A percentile compares a stretch with the other conserved stretches of the same genome.
Conservation (phyloP, 2,797 vertebrate genomes). For the Remorina albescens region DNA sequence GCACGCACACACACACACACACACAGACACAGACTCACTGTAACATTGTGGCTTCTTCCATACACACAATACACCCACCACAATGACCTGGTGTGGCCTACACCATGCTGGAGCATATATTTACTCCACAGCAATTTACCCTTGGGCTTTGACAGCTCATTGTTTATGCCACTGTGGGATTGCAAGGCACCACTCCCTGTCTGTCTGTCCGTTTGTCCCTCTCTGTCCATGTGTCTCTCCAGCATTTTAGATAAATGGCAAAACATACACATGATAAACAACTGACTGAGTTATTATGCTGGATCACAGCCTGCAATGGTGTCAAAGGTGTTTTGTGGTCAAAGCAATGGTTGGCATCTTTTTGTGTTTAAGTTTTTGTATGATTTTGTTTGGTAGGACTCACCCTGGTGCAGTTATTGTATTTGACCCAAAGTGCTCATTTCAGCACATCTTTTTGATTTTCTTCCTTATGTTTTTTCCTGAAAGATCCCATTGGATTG, state of each 20-base stretch:
- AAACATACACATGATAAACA: slow-evolving; percentile 18
- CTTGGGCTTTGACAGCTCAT: slow-evolving; percentile 77
- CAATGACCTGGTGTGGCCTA: slow-evolving; percentile 71
- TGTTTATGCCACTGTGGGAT: slow-evolving; percentile 74
- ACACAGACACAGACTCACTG: slow-evolving; percentile 48
- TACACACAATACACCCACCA: slow-evolving; percentile 76
- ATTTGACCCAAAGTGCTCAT: background rate
- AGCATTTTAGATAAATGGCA: slow-evolving; percentile 37
- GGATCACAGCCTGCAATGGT: slow-evolving; percentile 2
- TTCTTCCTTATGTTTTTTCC: background rate
- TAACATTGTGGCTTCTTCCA: slow-evolving; percentile 66
- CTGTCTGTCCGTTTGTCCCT: slow-evolving; percentile 60
- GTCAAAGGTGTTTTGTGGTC: slow-evolving; percentile 44
- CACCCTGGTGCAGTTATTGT: background rate
- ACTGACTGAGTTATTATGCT: slow-evolving; percentile 29
- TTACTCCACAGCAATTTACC: slow-evolving; percentile 79
- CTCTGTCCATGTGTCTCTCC: slow-evolving; percentile 23
- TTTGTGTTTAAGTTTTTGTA: slow-evolving; percentile 1
- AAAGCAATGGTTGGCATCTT: slow-evolving; percentile 1
- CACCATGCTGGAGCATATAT: slow-evolving; percentile 67
- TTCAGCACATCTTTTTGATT: background rate
- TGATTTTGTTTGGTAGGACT: background rate
- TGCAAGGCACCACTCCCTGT: slow-evolving; percentile 77
- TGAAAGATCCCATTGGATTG: too few species aligned
- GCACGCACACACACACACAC: slow-evolving; percentile 57